These are phyloP conservation scores for Octopus bimaculoides DNA, from an alignment of 1,140 invertebrate species.

Conservation along the genomic window DNA sequence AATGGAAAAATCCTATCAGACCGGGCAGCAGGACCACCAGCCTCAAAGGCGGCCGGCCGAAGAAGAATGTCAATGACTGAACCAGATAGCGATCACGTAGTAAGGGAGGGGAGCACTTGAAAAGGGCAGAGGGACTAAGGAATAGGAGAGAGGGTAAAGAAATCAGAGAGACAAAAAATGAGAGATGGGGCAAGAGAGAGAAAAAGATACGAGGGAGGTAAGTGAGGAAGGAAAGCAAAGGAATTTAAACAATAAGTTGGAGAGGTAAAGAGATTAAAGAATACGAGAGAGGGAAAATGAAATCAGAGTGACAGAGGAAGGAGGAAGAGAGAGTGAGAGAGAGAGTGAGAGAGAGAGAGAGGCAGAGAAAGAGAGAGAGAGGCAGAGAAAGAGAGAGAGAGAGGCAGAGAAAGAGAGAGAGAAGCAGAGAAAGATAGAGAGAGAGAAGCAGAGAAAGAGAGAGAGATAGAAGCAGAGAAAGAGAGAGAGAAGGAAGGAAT, in stretches of 20 bases:
- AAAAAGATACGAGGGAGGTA: neutral
- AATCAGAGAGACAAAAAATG: neutral
- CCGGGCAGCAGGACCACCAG: too few species aligned
- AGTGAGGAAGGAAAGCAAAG: neutral
- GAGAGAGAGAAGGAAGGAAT: neutral
- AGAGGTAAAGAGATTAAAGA: neutral
- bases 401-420: neutral
- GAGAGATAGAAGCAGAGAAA: neutral
- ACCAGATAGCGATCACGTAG: too few species aligned
- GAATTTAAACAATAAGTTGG: neutral
- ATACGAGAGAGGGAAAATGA: neutral
- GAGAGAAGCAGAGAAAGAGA: neutral
- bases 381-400: neutral
- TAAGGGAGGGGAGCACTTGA: neutral
- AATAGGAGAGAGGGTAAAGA: neutral
- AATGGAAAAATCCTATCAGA: too few species aligned
- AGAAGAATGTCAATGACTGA: too few species aligned
- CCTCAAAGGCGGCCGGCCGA: too few species aligned
- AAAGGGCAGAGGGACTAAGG: neutral
- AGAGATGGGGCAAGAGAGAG: neutral
- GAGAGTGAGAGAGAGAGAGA: neutral
- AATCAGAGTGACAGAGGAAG: neutral
- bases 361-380: neutral
- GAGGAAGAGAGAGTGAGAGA: neutral
- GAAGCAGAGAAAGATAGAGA: neutral